These are phyloP conservation scores for Dolichomitus sp. DNA, from an alignment of 2,888 invertebrate genomes.

Conservation along the genomic window DNA sequence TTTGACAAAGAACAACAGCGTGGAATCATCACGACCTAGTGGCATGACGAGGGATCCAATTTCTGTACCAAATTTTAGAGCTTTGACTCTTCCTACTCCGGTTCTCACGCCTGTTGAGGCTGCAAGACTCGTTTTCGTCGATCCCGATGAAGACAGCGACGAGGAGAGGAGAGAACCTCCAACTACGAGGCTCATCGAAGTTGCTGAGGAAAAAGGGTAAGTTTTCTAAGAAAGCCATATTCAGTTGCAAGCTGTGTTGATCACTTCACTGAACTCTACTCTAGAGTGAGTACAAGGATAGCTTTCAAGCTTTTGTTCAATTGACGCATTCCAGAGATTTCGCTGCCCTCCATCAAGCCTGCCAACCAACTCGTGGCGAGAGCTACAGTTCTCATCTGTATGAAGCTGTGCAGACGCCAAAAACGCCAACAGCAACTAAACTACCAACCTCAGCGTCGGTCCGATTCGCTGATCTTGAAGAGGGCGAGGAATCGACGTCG, in stretches of 20 bases:
- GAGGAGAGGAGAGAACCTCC: conserved; percentile 83
- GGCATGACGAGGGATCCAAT: conserved; percentile 90
- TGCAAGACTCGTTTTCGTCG: conserved; percentile 90
- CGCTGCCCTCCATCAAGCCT: conserved; percentile 87
- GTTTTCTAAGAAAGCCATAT: conserved; percentile 4
- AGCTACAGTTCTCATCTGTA: conserved; percentile 88
- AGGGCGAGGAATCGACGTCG: conserved; percentile 90
- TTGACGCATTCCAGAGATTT: conserved; percentile 81
- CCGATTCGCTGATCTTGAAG: conserved; percentile 87
- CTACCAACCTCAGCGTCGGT: conserved; percentile 88
- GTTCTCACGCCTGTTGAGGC: conserved; percentile 90
- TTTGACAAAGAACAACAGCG: conserved; percentile 66
- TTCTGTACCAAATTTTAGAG: conserved; percentile 92
- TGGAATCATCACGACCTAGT: conserved; percentile 63
- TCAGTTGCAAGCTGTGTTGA: neutral
- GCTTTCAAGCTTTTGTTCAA: neutral
- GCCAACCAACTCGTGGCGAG: conserved; percentile 87
- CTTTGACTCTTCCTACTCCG: conserved; percentile 89
- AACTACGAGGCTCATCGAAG: conserved; percentile 82
- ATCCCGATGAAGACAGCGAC: conserved; percentile 89
- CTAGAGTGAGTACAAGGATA: neutral
- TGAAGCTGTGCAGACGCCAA: conserved; percentile 86
- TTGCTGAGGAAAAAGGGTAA: conserved; percentile 81
- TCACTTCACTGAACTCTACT: neutral
- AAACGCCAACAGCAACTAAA: conserved; percentile 83